Base-by-base conservation (phyloP, 2,113 vertebrate genomes). In the Arizona elegans region DNA sequence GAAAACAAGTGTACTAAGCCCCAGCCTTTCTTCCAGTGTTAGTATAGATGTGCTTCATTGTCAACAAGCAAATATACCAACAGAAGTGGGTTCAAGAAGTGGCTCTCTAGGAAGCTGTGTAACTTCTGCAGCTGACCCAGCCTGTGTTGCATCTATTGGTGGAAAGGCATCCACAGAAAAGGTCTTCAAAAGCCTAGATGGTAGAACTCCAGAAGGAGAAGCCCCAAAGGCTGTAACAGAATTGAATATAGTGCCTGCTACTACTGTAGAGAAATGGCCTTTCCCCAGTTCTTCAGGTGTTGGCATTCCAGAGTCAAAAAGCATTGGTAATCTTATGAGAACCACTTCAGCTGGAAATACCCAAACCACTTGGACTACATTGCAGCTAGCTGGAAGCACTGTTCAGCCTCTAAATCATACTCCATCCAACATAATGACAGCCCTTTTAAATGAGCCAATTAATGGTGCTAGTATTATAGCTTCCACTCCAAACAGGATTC, bases 281-380 rank as follows among this genome's bases (percentile, higher is more conserved):
- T 97, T 97, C 91, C 96, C 97, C 93, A 97, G 96, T 92, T 97
- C 97, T 95, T 97, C 98, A 93, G 97, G 98, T 89, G 94, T 97
- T 95, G 97, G 96, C 86, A n/a, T 95, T 96, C 96, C 97, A 85
- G 98, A 98, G 92, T 95, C 98, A 93, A 98, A 98, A 96, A 97
- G 96, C 89, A 95, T 97, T 43, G 97, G 95, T 93, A 97, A 97
- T 96, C 97, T 98, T 96, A 97, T 97, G 54, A 96, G 98, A 62
- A 98, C 98, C 90, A 97, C 98, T 92, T 98, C 97, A 10, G 96
- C 97, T 95, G 98, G 98, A 92, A 99, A 98, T 97, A 99, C 99
- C 2, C 99, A 99, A 97, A 99, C 99, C 19, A 99, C 99, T 0
- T 99, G 99, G 99, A 99, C 99, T 24, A 99, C 99, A 19, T 96